Conservation (phyloP, 2,797 vertebrate species). For the Gambelia wislizenii region DNA sequence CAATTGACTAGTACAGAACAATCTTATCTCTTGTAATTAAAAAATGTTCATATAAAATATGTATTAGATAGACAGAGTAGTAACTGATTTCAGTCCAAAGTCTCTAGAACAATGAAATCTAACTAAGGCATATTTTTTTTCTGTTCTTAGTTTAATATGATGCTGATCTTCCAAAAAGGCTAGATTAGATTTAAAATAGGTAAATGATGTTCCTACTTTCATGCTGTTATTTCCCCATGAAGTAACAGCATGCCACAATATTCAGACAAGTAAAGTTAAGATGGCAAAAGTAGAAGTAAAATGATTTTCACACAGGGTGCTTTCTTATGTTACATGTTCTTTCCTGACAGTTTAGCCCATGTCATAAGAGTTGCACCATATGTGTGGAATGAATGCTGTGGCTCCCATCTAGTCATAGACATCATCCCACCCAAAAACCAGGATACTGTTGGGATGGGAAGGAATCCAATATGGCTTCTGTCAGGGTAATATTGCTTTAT, state of each 20-base stretch:
- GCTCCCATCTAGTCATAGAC: not conserved
- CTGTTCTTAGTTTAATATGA: not conserved
- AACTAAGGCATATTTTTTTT: not conserved
- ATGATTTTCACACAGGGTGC: not conserved
- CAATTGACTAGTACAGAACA: not conserved
- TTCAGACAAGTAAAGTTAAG: not conserved
- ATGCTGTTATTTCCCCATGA: not conserved
- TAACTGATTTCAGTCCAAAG: slow-evolving; percentile 10
- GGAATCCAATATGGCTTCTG: not conserved
- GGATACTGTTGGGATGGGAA: not conserved
- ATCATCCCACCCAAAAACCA: not conserved
- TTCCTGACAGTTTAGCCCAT: not conserved
- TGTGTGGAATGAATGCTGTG: not conserved
- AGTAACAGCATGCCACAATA: not conserved
- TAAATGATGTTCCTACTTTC: not conserved
- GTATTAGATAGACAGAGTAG: not conserved
- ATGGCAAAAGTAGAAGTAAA: not conserved
- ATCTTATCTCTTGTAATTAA: not conserved
- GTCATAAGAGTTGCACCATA: not conserved
- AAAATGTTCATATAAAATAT: not conserved
- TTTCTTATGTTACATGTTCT: not conserved
- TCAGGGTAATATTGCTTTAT: too few relatives aligned
- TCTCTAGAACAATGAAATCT: not conserved
- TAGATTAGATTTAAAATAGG: not conserved
- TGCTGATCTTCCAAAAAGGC: not conserved